Percentiles rank a stretch among this genome's conserved stretches.
Conservation (phyloP, 2,888 invertebrate genomes). For the Heteromyza rotundicornis region DNA sequence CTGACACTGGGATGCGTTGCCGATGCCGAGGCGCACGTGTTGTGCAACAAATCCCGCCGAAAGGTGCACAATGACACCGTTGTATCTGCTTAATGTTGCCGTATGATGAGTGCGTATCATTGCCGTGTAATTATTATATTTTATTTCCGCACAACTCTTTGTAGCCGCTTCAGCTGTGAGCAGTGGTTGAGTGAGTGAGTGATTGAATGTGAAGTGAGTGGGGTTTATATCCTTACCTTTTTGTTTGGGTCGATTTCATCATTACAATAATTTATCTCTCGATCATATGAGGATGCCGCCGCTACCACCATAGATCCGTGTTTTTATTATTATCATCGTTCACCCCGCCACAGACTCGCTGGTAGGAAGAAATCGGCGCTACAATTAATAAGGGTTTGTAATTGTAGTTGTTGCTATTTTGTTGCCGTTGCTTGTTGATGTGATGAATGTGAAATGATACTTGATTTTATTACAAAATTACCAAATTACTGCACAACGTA, state of each 20-base stretch:
- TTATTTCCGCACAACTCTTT: too few species aligned
- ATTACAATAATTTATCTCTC: conserved; percentile 13
- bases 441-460: too few species aligned
- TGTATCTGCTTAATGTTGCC: too few species aligned
- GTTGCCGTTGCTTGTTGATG: conserved; percentile 30
- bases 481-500: conserved; percentile 48
- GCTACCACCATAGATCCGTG: too few species aligned
- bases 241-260: conserved; percentile 9
- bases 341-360: neutral
- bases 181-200: too few species aligned
- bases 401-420: conserved; percentile 21
- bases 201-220: too few species aligned
- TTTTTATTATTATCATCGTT: too few species aligned
- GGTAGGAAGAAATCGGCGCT: too few species aligned
- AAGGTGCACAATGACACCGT: conserved; percentile 24
- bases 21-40: conserved; percentile 19
- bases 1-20: conserved; percentile 31
- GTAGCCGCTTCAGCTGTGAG: too few species aligned
- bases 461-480: conserved; percentile 58
- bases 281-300: conserved; percentile 33
- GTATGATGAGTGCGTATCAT: conserved; percentile 19
- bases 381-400: conserved; percentile 21
- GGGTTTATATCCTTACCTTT: neutral
- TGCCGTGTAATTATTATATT: conserved; percentile 52
- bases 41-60: conserved; percentile 14